Conservation (phyloP, 2,797 vertebrate species). For the Sandelia bainsii region DNA sequence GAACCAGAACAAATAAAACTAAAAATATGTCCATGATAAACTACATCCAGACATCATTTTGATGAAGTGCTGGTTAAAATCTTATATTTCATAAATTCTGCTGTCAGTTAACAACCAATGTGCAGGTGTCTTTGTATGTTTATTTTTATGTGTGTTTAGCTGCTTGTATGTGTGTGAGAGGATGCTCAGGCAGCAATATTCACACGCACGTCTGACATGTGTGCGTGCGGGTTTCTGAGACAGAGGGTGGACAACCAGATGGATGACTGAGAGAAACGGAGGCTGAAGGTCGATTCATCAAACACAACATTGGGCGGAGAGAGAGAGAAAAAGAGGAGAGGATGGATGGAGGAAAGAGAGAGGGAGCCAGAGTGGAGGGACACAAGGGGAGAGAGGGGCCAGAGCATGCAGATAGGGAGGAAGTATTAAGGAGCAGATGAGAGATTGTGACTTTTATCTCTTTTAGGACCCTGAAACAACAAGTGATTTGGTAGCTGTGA, state of each 20-base stretch:
- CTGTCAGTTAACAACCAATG: not conserved
- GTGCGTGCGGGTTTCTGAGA: slow-evolving; percentile 60
- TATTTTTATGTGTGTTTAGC: slow-evolving; percentile 12
- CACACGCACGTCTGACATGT: slow-evolving; percentile 28
- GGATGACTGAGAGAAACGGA: slow-evolving; percentile 79
- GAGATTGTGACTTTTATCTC: slow-evolving; percentile 65
- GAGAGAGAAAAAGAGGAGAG: slow-evolving; percentile 44
- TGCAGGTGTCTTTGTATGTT: not conserved
- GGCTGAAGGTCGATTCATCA: slow-evolving; percentile 82
- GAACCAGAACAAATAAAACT: not conserved
- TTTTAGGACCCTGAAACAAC: slow-evolving; percentile 62
- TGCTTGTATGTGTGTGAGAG: slow-evolving; percentile 16
- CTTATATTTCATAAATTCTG: not conserved
- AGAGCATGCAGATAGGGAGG: slow-evolving; percentile 45
- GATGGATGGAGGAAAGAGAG: slow-evolving; percentile 39
- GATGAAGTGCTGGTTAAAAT: not conserved
- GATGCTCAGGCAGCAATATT: slow-evolving; percentile 36
- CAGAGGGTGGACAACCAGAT: slow-evolving; percentile 80
- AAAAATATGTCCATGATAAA: not conserved
- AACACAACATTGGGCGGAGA: slow-evolving; percentile 67
- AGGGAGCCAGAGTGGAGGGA: slow-evolving; percentile 16
- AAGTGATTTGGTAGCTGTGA: slow-evolving; percentile 45
- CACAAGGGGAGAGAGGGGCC: slow-evolving; percentile 20
- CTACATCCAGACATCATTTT: not conserved
- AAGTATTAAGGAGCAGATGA: slow-evolving; percentile 50